phyloP scores from a whole-genome alignment of 2,797 vertebrate genomes.

The Epinephelus malabaricus region DNA sequence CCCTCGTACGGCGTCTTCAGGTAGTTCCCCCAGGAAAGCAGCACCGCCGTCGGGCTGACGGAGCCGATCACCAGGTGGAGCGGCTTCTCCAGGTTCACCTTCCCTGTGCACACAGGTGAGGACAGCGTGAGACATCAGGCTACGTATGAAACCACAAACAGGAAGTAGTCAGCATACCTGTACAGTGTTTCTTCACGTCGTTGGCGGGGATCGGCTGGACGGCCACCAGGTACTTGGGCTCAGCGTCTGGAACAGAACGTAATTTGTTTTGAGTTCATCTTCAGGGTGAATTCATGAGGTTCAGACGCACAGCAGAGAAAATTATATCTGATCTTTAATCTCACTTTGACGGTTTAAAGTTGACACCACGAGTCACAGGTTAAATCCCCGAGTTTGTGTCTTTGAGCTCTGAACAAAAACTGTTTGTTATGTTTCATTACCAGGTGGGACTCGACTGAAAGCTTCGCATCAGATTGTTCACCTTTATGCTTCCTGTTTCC shows the following conservation, averaged over 20 bases:
- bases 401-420: too few species aligned
- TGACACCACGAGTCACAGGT: too few species aligned
- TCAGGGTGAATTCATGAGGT: too few species aligned
- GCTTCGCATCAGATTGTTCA: too few species aligned
- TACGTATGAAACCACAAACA: background rate
- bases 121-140: constrained; percentile 14
- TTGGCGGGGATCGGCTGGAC: constrained; percentile 90
- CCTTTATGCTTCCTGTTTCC: too few species aligned
- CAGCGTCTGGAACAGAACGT: constrained; percentile 87
- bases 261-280: too few species aligned
- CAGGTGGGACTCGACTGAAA: too few species aligned
- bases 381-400: too few species aligned
- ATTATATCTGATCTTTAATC: too few species aligned
- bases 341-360: too few species aligned
- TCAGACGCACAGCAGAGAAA: too few species aligned
- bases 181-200: constrained; percentile 85
- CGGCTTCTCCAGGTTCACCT: constrained; percentile 90
- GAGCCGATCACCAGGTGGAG: constrained; percentile 93
- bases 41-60: constrained; percentile 91
- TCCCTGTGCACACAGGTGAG: constrained; percentile 80
- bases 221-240: constrained; percentile 94
- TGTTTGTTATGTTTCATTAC: too few species aligned
- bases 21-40: constrained; percentile 94
- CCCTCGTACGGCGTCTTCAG: constrained; percentile 92
- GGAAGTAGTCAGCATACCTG: constrained; percentile 67